Base-by-base conservation (phyloP, 1,140 invertebrate species). In the Plutomurus gul region DNA sequence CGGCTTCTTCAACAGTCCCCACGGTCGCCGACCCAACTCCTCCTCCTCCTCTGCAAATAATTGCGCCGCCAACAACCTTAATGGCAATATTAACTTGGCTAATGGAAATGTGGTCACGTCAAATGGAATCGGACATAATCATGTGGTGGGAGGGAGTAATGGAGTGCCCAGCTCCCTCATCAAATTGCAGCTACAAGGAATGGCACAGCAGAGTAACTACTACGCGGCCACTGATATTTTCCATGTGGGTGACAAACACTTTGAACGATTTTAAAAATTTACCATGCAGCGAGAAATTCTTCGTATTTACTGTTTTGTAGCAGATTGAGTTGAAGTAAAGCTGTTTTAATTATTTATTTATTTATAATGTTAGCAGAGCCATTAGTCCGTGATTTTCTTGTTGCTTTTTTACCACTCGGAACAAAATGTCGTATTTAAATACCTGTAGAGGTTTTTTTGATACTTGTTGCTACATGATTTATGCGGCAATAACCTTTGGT, bases 191-290 rank as follows among this genome's bases (percentile, higher is more conserved):
- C 25, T 72, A 27, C 39, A 43, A 18, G 39, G 70, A 72, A 40
- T 72, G 7, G 18, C 7, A 51, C 18, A 37, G 39, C 72, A 82
- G 47, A 82, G 78, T 74, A 82, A 80, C 78, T 82, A 82, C 76
- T 82, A 82, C 70, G 81, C 81, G 13, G 81, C 81, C 27, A 82
- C 81, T 27, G 81, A 82, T 47, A 82, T 82, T 79, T 82, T 82
- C 81, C 81, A 82, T 33, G 81, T 82, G 27, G 16, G 75, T 72
- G 78, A 82, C 49, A 82, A 80, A 51, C 81, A 80, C 43, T 82
- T 82, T 80, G 81, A 82, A 40, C 70, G 81, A 16, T 82, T 82
- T 40, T 82, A 75, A 75, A 75, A n/a, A 11, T 10, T n/a, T 8
- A 56, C 20, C 51, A 56, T 16, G 51, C 13, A 43, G 40, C 40